phyloP scores from a whole-genome alignment of 2,113 vertebrate species.

The Clinocottus analis region DNA sequence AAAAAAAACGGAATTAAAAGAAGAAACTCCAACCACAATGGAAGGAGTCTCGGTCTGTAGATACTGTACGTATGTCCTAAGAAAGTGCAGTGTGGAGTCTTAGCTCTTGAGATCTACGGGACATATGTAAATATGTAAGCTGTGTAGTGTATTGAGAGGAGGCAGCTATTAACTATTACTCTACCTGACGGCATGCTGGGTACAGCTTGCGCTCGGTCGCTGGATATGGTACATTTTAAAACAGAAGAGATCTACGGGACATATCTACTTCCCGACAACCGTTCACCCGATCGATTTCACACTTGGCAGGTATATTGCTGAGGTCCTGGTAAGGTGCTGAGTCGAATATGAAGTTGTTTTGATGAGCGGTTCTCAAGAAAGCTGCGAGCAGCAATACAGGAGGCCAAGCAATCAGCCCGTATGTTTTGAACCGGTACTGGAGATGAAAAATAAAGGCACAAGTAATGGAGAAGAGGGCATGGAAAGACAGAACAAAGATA shows the following conservation, averaged over 20 bases:
- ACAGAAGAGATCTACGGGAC: not conserved
- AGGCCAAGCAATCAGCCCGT: no score
- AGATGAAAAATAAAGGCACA: no score
- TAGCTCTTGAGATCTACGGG: no score
- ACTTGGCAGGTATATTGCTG: not conserved
- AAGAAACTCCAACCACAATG: not conserved
- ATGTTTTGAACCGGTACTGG: no score
- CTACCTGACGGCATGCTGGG: not conserved
- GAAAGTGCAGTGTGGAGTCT: no score
- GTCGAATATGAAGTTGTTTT: not conserved
- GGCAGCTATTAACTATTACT: no score
- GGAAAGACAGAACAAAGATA: not conserved
- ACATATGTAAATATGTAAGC: no score
- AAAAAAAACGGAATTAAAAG: not conserved
- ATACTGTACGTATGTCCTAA: no score
- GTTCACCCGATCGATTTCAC: not conserved
- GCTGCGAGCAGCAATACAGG: not conserved
- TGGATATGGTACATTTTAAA: not conserved
- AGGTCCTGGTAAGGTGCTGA: not conserved
- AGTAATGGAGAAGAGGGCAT: not conserved
- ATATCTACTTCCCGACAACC: not conserved
- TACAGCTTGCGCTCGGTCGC: not conserved
- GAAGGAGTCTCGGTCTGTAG: not conserved
- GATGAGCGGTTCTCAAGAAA: not conserved
- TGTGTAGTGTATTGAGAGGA: no score